Evolutionary conservation across 2,888 invertebrate species (phyloP), one percentile per base, ranked within the genome.

Genomic region (Polietes domitor): DNA sequence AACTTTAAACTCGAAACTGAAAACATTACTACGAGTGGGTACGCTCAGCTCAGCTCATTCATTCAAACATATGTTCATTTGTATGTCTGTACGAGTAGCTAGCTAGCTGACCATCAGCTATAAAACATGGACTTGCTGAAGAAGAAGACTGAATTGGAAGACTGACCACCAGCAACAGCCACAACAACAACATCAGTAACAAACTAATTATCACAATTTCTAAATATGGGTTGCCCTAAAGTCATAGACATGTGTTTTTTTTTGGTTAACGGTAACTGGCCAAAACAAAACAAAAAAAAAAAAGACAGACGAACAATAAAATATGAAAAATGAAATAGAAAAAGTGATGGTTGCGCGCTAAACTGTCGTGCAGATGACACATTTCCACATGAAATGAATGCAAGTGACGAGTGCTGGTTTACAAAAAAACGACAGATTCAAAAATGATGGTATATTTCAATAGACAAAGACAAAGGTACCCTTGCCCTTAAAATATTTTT

Each of bases 141-240:
- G 5, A n/a, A n/a, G 47, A n/a, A 53, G 32, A 79, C 55, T 32
- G 32, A 32, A 32, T 32, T 32, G 32, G 32, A 47, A n/a, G n/a
- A n/a, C n/a, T n/a, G n/a, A n/a, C n/a, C n/a, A n/a, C n/a, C n/a
- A n/a, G n/a, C n/a, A n/a, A n/a, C n/a, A n/a, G n/a, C n/a, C 58
- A 37, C 10, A 1, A 15, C 2, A 12, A 6, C 47, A 50, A 15
- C 15, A 37, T n/a, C 41, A 47, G 7, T 50, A 55, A 41, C 24
- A 10, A 37, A 68, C 78, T 78, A 72, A 76, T 75, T 78, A 82
- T 82, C 75, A 82, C 75, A 76, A 75, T 79, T 79, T 76, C 72
- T 21, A 82, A 76, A 80, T 75, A 75, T 75, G 75, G 61, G 50
- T 61, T 80, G 80, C 74, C 72, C 75, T 78, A 24, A 61, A 75